Evolutionary conservation across 2,113 vertebrate genomes (phyloP).

Genomic region (Mus spicilegus): DNA sequence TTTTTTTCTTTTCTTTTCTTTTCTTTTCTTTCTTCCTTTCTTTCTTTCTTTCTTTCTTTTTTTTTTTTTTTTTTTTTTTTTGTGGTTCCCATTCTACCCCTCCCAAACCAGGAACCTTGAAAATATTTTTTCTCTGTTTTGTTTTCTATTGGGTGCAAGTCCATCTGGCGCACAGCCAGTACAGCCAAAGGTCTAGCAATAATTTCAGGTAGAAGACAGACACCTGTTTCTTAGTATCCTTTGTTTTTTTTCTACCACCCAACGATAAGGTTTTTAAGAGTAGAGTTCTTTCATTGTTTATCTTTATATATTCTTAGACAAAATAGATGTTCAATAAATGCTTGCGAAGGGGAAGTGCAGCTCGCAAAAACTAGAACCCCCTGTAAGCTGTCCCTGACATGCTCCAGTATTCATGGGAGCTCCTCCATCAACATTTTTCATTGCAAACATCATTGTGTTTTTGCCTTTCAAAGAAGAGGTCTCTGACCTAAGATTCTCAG

Average conservation of each 20-base stretch:
- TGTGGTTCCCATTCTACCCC: neutral
- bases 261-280: neutral
- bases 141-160: neutral
- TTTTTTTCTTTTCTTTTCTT: neutral
- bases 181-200: conserved; percentile 46
- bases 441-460: neutral
- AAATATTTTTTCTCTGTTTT: neutral
- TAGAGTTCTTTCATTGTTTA: conserved; percentile 35
- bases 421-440: neutral
- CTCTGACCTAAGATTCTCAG: neutral
- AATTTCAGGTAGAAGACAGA: conserved; percentile 20
- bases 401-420: neutral
- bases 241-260: neutral
- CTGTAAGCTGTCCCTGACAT: neutral
- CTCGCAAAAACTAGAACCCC: neutral
- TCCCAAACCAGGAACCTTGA: conserved; percentile 52
- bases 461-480: neutral
- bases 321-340: conserved; percentile 13
- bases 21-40: no score
- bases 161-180: neutral
- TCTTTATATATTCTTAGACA: conserved; percentile 8
- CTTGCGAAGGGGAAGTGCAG: conserved; percentile 25
- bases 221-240: neutral
- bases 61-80: no score
- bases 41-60: neutral